Evolutionary conservation across 2,797 vertebrate species (phyloP).

Genomic region (Crax fasciolata): DNA sequence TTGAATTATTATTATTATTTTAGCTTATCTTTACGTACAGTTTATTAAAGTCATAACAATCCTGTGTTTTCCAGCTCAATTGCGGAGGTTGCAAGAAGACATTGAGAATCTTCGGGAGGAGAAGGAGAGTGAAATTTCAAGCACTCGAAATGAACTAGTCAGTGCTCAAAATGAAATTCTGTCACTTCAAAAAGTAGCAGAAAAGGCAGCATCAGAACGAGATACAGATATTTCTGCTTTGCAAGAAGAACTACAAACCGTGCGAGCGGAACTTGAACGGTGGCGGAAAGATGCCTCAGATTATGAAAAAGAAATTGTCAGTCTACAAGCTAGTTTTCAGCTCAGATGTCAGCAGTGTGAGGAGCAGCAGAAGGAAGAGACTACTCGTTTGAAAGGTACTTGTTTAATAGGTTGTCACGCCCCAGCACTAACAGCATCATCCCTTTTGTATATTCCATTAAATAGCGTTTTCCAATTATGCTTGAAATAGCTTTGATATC

Average conservation of each 20-base stretch:
- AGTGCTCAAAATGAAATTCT: conserved; percentile 94
- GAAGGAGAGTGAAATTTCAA: conserved; percentile 92
- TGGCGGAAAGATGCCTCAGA: conserved; percentile 90
- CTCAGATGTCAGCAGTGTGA: conserved; percentile 87
- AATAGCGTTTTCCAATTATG: not conserved
- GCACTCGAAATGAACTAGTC: conserved; percentile 90
- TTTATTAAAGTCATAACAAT: not conserved
- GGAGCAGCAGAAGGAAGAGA: conserved; percentile 85
- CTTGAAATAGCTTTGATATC: not conserved
- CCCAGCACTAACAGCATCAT: not conserved
- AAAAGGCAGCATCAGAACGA: conserved; percentile 87
- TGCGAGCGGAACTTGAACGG: conserved; percentile 89
- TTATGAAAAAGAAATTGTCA: conserved; percentile 91
- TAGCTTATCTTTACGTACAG: not conserved
- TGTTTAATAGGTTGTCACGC: not conserved
- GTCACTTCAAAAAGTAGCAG: conserved; percentile 90
- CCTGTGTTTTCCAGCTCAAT: conserved; percentile 86
- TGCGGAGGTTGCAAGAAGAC: conserved; percentile 91
- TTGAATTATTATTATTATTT: not conserved
- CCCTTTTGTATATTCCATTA: not conserved
- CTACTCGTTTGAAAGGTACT: conserved; percentile 88
- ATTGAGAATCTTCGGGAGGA: conserved; percentile 93
- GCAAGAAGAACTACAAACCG: conserved; percentile 88
- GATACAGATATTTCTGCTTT: conserved; percentile 89
- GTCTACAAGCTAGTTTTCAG: conserved; percentile 90